Evolutionary conservation across 1,140 invertebrate species (phyloP), one percentile per base, ranked within the genome.

Genomic region (Drosophila ironensis): DNA sequence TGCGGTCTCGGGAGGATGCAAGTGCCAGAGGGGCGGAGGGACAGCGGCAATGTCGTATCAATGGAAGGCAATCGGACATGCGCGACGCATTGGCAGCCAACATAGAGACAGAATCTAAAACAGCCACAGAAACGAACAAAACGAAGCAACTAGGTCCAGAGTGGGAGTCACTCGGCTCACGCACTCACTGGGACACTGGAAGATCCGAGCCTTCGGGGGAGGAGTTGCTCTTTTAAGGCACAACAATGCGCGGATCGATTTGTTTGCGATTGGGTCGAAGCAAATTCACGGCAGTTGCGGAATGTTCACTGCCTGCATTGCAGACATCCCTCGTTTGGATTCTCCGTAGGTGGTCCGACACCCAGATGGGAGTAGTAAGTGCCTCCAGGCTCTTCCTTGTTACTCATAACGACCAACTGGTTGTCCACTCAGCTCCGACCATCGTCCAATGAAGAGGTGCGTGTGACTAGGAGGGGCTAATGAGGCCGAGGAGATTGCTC

Each of bases 11-110:
- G 42, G 25, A 9, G 30, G 11, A 57, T 27, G 1, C 9, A n/a
- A 33, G 11, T 22, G 35, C 14, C 12, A 20, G 9, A 30, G 5
- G 40, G 22, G 11, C 1, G n/a, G 16, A 17, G 27, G 17, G 8
- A 11, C 17, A 4, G 20, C 4, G 16, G 57, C 25, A 37, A 53
- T 50, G 51, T 47, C 24, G 52, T 82, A 82, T 82, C 77, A 82
- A 82, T 77, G 77, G 40, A 46, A 77, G 78, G 60, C 57, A 73
- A 84, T 82, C 77, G 78, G 77, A 82, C 77, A 82, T 77, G 77
- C 24, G 76, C 78, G 41, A 77, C 63, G 72, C 72, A 82, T 76
- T 76, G 77, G 78, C 77, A 82, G 72, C 56, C 68, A 82, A 73
- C 72, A 73, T 27, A 33, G 42, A 27, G 11, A 44, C 22, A 8